phyloP scores from a whole-genome alignment of 1,140 invertebrate species.

The Neelides sp. region DNA sequence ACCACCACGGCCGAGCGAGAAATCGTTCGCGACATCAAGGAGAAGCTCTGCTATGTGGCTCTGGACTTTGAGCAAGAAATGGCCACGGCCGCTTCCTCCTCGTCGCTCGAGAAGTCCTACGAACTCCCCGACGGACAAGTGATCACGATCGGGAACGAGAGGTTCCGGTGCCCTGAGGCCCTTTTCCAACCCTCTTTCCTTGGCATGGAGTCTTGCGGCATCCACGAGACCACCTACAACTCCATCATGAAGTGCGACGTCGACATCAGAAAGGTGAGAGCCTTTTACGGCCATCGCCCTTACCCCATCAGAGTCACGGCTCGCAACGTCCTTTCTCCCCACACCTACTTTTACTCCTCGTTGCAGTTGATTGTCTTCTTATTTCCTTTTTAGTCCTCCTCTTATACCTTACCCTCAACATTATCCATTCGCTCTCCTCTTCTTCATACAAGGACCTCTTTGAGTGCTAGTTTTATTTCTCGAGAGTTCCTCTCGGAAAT shows the following conservation, averaged over 20 bases:
- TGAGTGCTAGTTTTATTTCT: no score
- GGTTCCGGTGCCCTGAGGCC: constrained; percentile 73
- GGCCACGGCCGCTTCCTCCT: constrained; percentile 49
- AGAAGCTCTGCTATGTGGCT: constrained; percentile 41
- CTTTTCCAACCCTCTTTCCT: constrained; percentile 70
- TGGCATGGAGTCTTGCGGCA: constrained; percentile 69
- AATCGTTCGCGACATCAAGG: constrained; percentile 46
- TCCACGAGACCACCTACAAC: constrained; percentile 75
- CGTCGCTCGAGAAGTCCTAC: constrained; percentile 42
- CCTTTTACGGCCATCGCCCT: no score
- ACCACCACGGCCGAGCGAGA: constrained; percentile 49
- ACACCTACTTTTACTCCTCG: no score
- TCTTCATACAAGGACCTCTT: no score
- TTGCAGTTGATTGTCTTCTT: no score
- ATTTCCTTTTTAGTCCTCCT: no score
- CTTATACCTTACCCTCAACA: no score
- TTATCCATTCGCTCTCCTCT: no score
- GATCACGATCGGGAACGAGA: constrained; percentile 77
- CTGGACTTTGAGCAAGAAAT: constrained; percentile 47
- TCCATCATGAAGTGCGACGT: constrained; percentile 82
- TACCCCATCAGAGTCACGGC: no score
- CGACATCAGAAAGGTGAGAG: constrained; percentile 60
- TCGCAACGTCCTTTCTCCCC: no score
- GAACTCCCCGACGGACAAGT: constrained; percentile 52
- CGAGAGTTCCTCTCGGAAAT: no score